Evolutionary conservation across 1,140 invertebrate genomes (phyloP).

Genomic region (Drosophila tsacasi): DNA sequence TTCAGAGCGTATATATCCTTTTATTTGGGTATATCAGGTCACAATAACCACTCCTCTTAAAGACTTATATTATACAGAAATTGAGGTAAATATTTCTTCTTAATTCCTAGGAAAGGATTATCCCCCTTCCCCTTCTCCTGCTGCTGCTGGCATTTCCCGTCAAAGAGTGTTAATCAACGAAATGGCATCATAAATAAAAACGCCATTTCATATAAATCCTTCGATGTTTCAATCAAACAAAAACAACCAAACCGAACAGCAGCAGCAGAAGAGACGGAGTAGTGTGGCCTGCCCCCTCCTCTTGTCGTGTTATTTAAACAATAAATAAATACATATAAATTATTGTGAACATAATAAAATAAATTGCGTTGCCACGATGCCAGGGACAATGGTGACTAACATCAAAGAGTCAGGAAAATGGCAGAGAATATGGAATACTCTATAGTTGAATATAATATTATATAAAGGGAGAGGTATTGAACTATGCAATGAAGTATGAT

Average conservation of each 20-base stretch:
- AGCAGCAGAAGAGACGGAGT: neutral
- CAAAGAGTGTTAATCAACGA: constrained; percentile 82
- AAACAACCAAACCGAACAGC: constrained; percentile 35
- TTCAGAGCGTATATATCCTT: constrained; percentile 13
- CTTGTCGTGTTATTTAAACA: constrained; percentile 63
- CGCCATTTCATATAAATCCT: constrained; percentile 78
- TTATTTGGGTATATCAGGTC: neutral
- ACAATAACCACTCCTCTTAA: neutral
- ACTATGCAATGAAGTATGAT: neutral
- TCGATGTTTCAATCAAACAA: constrained; percentile 79
- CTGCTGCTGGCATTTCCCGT: constrained; percentile 22
- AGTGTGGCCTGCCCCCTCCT: neutral
- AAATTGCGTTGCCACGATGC: constrained; percentile 30
- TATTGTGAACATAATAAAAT: constrained; percentile 64
- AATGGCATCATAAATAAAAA: constrained; percentile 84
- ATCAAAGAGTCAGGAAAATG: neutral
- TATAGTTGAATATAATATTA: too few relatives aligned
- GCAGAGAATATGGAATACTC: constrained; percentile 2
- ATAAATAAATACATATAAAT: constrained; percentile 67
- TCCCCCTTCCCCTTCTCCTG: neutral
- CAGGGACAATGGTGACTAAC: constrained; percentile 9
- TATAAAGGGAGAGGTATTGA: neutral
- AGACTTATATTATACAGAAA: neutral
- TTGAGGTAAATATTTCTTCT: neutral
- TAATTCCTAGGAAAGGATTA: neutral